Percentiles rank a stretch among this genome's conserved stretches.
Evolutionary conservation across 2,797 vertebrate genomes (phyloP).

Genomic region (Graptemys geographica): DNA sequence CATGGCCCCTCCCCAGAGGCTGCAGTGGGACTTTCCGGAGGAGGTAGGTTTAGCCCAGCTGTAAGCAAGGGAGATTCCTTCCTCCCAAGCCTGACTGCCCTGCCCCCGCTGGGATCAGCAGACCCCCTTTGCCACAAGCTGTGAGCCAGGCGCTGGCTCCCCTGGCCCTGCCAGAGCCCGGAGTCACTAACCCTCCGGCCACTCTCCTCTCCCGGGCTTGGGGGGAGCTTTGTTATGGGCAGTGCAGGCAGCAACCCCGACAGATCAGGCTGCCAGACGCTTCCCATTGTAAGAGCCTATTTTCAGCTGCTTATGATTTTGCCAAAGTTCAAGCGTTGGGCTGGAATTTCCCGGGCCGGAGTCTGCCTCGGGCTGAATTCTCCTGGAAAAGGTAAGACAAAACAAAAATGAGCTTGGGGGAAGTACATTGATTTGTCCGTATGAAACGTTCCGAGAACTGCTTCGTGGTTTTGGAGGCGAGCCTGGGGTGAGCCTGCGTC

Average conservation of each 20-base stretch:
- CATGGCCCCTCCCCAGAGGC: conserved; percentile 85
- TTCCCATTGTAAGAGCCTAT: background rate
- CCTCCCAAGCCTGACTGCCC: too few relatives aligned
- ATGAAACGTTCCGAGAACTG: too few relatives aligned
- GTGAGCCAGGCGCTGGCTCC: too few relatives aligned
- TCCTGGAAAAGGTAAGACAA: background rate
- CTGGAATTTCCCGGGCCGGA: too few relatives aligned
- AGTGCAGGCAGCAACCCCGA: background rate
- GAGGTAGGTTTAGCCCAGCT: conserved; percentile 76
- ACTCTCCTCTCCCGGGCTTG: too few relatives aligned
- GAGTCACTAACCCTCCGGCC: too few relatives aligned
- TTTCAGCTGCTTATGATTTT: background rate
- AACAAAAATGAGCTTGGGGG: background rate
- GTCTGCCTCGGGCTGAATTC: too few relatives aligned
- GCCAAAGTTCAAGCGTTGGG: background rate
- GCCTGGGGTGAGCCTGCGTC: too few relatives aligned
- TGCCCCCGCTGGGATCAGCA: background rate
- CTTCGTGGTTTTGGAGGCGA: too few relatives aligned
- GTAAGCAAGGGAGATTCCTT: background rate
- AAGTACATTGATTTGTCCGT: too few relatives aligned
- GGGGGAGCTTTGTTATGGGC: too few relatives aligned
- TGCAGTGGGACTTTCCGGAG: conserved; percentile 90
- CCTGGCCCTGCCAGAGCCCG: too few relatives aligned
- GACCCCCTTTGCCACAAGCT: background rate
- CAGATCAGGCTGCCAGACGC: background rate